Conservation (phyloP, 2,113 vertebrate genomes). For the Motacilla alba region DNA sequence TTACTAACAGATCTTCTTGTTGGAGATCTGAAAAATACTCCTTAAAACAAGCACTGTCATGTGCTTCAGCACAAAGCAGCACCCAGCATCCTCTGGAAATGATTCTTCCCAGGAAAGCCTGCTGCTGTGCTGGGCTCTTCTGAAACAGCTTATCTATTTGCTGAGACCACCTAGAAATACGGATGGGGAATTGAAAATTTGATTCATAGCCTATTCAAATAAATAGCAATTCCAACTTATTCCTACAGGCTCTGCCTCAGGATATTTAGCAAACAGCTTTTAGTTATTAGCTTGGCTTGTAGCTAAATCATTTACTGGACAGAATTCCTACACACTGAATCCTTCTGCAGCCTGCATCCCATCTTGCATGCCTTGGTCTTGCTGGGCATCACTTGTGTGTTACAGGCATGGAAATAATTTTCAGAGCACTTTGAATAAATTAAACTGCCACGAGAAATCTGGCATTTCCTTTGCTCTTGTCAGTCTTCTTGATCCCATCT, state of each 20-base stretch:
- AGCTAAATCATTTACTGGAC: not conserved
- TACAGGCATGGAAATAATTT: not conserved
- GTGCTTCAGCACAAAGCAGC: not conserved
- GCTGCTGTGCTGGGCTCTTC: not conserved
- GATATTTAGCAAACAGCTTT: not conserved
- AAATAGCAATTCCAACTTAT: not conserved
- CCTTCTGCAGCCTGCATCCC: not conserved
- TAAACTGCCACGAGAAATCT: not conserved
- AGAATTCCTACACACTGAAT: not conserved
- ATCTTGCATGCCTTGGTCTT: not conserved
- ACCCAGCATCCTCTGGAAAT: not conserved
- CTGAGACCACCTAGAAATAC: not conserved
- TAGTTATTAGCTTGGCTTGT: not conserved
- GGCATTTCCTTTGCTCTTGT: not conserved
- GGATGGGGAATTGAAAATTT: not conserved
- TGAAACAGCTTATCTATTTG: not conserved
- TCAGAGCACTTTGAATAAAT: not conserved
- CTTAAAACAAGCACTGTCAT: not conserved
- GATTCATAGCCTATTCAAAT: not conserved
- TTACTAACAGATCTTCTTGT: not conserved
- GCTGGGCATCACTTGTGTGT: not conserved
- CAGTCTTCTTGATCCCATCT: not conserved
- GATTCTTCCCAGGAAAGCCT: not conserved
- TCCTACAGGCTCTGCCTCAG: not conserved
- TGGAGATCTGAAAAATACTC: not conserved